phyloP scores from a whole-genome alignment of 1,140 invertebrate species.

The Zaprionus lachaisei region DNA sequence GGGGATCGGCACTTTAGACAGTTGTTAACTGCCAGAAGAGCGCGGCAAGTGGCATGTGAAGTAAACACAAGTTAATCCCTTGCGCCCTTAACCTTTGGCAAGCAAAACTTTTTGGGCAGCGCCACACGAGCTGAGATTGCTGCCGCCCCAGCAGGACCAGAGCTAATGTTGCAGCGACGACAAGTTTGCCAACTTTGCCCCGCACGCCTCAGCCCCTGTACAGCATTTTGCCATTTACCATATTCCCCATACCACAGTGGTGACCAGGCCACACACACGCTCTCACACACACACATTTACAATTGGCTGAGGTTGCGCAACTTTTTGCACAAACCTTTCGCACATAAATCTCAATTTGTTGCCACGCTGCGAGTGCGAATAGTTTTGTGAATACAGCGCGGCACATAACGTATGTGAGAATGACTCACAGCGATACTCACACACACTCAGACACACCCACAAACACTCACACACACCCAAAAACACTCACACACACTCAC shows the following conservation, averaged over 20 bases:
- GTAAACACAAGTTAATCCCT: slow-evolving; percentile 40
- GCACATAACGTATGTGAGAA: slow-evolving; percentile 34
- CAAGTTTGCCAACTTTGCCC: slow-evolving; percentile 72
- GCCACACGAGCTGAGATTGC: slow-evolving; percentile 30
- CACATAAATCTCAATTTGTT: slow-evolving; percentile 82
- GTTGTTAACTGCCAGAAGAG: slow-evolving; percentile 41
- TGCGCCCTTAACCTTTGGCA: slow-evolving; percentile 38
- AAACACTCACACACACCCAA: not conserved
- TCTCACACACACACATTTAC: slow-evolving; percentile 24
- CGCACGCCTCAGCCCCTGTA: slow-evolving; percentile 33
- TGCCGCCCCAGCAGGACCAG: slow-evolving; percentile 11
- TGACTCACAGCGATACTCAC: slow-evolving; percentile 33
- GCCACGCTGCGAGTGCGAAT: slow-evolving; percentile 76
- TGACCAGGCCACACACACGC: slow-evolving; percentile 58
- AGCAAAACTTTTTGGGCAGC: slow-evolving; percentile 25
- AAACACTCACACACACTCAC: not conserved
- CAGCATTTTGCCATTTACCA: slow-evolving; percentile 65
- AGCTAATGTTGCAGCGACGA: slow-evolving; percentile 69
- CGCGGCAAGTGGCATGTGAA: slow-evolving; percentile 26
- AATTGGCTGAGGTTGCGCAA: slow-evolving; percentile 79
- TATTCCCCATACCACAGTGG: slow-evolving; percentile 56
- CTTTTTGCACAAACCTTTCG: slow-evolving; percentile 64
- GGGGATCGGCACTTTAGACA: slow-evolving; percentile 14
- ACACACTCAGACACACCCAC: not conserved
- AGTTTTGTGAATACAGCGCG: slow-evolving; percentile 55